These are phyloP conservation scores for Criorhina ranunculi DNA, from an alignment of 2,888 invertebrate species.

Conservation along the genomic window DNA sequence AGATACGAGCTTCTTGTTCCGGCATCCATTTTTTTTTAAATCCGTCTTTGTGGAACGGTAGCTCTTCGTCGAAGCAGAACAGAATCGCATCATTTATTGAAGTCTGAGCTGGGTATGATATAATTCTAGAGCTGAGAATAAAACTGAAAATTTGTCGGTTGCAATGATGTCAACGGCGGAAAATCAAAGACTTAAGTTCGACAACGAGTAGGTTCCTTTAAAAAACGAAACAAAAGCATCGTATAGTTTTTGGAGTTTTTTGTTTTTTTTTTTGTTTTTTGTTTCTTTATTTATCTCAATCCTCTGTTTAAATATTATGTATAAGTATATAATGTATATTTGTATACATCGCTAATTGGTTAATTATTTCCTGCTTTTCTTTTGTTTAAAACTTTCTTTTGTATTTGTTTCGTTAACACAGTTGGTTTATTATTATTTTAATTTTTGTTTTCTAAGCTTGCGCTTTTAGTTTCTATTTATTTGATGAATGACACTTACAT, in stretches of 20 bases:
- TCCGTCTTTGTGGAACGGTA: too few species aligned
- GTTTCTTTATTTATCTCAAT: conserved; percentile 57
- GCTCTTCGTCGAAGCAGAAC: too few species aligned
- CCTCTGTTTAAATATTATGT: conserved; percentile 49
- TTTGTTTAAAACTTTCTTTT: conserved; percentile 23
- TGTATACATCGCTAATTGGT: conserved; percentile 61
- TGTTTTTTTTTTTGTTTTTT: conserved; percentile 44
- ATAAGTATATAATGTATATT: conserved; percentile 61
- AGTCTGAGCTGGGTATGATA: too few species aligned
- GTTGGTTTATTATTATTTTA: conserved; percentile 48
- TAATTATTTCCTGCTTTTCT: conserved; percentile 37
- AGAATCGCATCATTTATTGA: too few species aligned
- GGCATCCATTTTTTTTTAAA: too few species aligned
- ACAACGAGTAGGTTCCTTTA: too few species aligned
- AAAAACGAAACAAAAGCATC: background rate
- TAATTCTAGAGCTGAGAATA: too few species aligned
- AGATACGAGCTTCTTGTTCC: too few species aligned
- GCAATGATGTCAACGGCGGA: too few species aligned
- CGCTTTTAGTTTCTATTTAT: conserved; percentile 23
- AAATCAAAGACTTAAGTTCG: too few species aligned
- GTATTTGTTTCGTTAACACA: conserved; percentile 69
- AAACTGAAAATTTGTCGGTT: too few species aligned
- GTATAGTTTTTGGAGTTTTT: conserved; percentile 3
- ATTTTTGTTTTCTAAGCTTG: conserved; percentile 41
- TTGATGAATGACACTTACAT: conserved; percentile 12